Evolutionary conservation across 2,888 invertebrate species (phyloP).

Genomic region (Eupithecia subfuscata): DNA sequence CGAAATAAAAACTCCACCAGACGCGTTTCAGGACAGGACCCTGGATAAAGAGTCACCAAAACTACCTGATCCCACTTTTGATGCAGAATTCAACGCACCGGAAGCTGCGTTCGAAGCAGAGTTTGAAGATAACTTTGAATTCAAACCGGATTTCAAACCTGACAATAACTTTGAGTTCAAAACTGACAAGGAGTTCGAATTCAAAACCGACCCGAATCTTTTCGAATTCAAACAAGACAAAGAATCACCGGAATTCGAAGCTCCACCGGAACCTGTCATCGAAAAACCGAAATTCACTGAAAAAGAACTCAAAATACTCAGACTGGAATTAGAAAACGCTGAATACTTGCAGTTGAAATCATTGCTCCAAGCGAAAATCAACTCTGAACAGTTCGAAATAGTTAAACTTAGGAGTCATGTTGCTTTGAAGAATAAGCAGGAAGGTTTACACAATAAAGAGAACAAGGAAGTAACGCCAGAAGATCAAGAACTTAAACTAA

Average conservation of each 20-base stretch:
- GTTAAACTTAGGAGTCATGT: conserved; percentile 85
- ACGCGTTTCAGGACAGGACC: conserved; percentile 52
- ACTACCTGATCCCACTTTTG: conserved; percentile 50
- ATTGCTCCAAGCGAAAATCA: conserved; percentile 87
- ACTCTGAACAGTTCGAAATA: conserved; percentile 89
- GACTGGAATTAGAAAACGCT: conserved; percentile 87
- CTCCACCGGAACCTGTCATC: conserved; percentile 52
- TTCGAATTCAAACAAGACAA: conserved; percentile 59
- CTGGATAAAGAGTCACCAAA: conserved; percentile 55
- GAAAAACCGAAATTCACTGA: conserved; percentile 83
- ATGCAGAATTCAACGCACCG: conserved; percentile 46
- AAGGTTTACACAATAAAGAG: conserved; percentile 66
- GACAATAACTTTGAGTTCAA: conserved; percentile 33
- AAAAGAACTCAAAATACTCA: conserved; percentile 82
- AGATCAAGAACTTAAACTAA: conserved; percentile 73
- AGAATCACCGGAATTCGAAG: conserved; percentile 51
- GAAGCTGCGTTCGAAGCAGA: conserved; percentile 65
- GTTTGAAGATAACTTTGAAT: conserved; percentile 60
- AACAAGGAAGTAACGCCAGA: conserved; percentile 68
- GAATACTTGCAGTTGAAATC: conserved; percentile 88
- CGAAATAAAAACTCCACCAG: conserved; percentile 53
- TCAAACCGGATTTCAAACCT: conserved; percentile 48
- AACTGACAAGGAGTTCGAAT: conserved; percentile 48
- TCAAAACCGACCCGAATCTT: conserved; percentile 53
- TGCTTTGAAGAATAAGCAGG: conserved; percentile 78